phyloP scores from a whole-genome alignment of 2,113 vertebrate species.

The Poicephalus meyeri region DNA sequence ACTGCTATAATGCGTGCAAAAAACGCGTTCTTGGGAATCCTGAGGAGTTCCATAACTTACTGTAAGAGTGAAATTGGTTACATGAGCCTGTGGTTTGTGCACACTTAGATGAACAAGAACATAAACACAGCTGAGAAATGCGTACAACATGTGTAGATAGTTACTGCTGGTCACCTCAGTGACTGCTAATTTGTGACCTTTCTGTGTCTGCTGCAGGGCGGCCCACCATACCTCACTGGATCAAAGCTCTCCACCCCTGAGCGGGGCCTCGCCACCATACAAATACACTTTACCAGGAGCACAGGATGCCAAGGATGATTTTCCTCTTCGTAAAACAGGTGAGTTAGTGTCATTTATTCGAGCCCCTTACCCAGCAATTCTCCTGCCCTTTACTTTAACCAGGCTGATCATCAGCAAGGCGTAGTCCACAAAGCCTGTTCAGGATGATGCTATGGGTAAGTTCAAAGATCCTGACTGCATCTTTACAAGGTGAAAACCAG shows the following conservation, averaged over 20 bases:
- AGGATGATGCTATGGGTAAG: background rate
- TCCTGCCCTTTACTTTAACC: background rate
- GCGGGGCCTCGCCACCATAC: constrained; percentile 90
- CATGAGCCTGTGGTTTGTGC: constrained; percentile 58
- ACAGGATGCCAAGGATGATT: constrained; percentile 91
- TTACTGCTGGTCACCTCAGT: constrained; percentile 56
- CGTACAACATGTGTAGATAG: constrained; percentile 45
- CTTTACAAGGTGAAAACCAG: background rate
- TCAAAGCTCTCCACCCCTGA: constrained; percentile 96
- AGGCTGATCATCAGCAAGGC: background rate
- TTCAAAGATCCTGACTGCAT: background rate
- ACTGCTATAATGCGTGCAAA: background rate
- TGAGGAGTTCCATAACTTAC: background rate
- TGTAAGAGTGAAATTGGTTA: constrained; percentile 31
- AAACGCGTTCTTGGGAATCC: background rate
- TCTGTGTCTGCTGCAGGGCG: constrained; percentile 79
- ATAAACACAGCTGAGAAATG: constrained; percentile 59
- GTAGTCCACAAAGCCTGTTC: background rate
- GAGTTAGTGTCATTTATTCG: background rate
- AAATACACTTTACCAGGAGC: constrained; percentile 90
- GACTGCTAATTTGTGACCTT: constrained; percentile 40
- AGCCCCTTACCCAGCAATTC: background rate
- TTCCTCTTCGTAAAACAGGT: constrained; percentile 99
- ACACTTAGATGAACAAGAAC: background rate
- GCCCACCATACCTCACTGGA: constrained; percentile 97